A percentile compares a stretch with the other conserved stretches of the same genome.
These are phyloP conservation scores for Mesocricetus auratus DNA, from an alignment of 2,113 vertebrate genomes.

Conservation along the genomic window DNA sequence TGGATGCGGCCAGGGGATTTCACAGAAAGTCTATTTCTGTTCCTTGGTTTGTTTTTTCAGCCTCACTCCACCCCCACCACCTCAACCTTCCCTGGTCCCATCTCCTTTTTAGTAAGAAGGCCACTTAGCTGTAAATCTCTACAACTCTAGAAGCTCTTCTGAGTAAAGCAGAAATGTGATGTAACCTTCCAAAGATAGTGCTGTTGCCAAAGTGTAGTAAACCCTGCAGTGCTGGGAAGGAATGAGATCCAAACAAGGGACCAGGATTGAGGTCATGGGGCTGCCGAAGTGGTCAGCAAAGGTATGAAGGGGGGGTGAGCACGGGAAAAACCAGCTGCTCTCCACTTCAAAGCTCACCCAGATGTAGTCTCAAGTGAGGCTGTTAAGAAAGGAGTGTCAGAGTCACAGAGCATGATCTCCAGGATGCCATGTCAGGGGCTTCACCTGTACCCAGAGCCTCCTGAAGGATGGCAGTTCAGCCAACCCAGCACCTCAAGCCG, in stretches of 20 bases:
- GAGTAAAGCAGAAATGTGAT: constrained; percentile 81
- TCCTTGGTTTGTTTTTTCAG: constrained; percentile 77
- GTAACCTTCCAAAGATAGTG: constrained; percentile 86
- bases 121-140: constrained; percentile 41
- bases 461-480: not conserved
- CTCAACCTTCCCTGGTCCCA: constrained; percentile 37
- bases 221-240: not conserved
- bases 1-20: constrained; percentile 78
- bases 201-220: constrained; percentile 70
- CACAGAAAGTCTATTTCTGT: constrained; percentile 79
- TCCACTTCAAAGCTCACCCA: not conserved
- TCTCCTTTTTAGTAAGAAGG: constrained; percentile 81
- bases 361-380: not conserved
- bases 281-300: constrained; percentile 7
- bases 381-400: not conserved
- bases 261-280: fast-evolving
- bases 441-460: not conserved
- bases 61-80: not conserved
- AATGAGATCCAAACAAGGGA: constrained; percentile 22
- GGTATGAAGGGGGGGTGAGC: not conserved
- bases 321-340: not conserved
- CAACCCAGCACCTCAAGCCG: not conserved
- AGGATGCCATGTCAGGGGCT: not conserved
- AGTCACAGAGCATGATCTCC: not conserved
- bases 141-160: constrained; percentile 73